Percentiles rank a stretch among this genome's conserved stretches.
Evolutionary conservation across 2,113 vertebrate genomes (phyloP).

Genomic region (Aptenodytes patagonicus): DNA sequence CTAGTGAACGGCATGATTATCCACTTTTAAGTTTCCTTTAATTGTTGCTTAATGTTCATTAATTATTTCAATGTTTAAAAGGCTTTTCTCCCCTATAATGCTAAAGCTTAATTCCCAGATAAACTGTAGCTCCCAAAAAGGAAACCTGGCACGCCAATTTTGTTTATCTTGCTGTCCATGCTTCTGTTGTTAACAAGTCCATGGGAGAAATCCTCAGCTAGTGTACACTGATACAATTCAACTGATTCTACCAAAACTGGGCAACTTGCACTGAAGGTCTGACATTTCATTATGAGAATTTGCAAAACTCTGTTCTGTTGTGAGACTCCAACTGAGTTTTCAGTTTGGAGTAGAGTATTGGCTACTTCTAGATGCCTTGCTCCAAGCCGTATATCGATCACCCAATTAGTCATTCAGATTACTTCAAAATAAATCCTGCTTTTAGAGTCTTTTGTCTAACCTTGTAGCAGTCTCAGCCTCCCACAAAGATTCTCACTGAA

Average conservation of each 20-base stretch:
- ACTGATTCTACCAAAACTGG: not conserved
- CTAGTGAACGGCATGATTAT: not conserved
- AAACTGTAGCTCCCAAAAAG: not conserved
- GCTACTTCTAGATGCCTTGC: not conserved
- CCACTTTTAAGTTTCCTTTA: not conserved
- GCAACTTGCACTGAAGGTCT: not conserved
- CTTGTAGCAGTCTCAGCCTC: not conserved
- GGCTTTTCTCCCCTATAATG: not conserved
- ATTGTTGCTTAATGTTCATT: not conserved
- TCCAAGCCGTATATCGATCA: not conserved
- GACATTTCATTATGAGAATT: not conserved
- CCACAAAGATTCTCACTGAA: not conserved
- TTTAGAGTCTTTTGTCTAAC: not conserved
- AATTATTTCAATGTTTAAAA: constrained; percentile 8
- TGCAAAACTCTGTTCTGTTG: not conserved
- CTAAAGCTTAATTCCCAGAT: not conserved
- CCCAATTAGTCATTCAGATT: not conserved
- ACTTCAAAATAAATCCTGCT: not conserved
- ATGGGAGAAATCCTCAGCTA: not conserved
- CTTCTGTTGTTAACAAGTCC: not conserved
- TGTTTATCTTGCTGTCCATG: not conserved
- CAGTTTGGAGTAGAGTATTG: not conserved
- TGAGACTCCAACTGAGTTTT: not conserved
- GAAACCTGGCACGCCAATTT: not conserved
- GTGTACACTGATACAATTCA: not conserved